Percentiles rank a stretch among this genome's conserved stretches.
Conservation (phyloP, 2,113 vertebrate species). For the Eulemur rufifrons region DNA sequence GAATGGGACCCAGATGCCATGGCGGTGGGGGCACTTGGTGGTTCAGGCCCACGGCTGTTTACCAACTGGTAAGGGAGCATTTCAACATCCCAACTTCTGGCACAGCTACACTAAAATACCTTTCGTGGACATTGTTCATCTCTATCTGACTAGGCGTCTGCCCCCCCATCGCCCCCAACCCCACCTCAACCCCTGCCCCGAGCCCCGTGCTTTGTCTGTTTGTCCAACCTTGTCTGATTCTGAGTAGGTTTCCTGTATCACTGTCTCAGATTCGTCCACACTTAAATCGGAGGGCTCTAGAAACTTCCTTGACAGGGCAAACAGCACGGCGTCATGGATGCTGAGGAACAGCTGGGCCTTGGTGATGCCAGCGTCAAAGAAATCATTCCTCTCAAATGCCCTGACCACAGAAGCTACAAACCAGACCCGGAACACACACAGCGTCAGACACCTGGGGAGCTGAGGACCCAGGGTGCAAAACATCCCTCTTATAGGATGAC, state of each 20-base stretch:
- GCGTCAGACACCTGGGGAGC: not conserved
- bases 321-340: constrained; percentile 76
- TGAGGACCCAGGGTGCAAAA: not conserved
- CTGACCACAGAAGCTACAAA: constrained; percentile 75
- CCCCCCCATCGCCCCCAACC: not conserved
- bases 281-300: constrained; percentile 47
- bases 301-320: constrained; percentile 62
- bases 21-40: not conserved
- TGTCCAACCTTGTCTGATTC: constrained; percentile 74
- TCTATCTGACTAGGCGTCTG: not conserved
- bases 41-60: not conserved
- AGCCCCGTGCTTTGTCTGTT: not conserved
- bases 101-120: not conserved
- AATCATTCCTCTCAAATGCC: constrained; percentile 76
- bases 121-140: not conserved
- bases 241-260: constrained; percentile 56
- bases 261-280: not conserved
- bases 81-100: not conserved
- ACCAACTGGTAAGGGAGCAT: not conserved
- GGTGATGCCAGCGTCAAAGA: constrained; percentile 77
- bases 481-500: not conserved
- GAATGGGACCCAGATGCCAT: not conserved
- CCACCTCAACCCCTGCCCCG: accelerated
- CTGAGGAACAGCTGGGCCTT: constrained; percentile 79
- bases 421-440: constrained; percentile 28